Percentiles rank a stretch among this genome's conserved stretches.
These are phyloP conservation scores for Carassius gibelio DNA, from an alignment of 2,113 vertebrate genomes.

Conservation along the genomic window DNA sequence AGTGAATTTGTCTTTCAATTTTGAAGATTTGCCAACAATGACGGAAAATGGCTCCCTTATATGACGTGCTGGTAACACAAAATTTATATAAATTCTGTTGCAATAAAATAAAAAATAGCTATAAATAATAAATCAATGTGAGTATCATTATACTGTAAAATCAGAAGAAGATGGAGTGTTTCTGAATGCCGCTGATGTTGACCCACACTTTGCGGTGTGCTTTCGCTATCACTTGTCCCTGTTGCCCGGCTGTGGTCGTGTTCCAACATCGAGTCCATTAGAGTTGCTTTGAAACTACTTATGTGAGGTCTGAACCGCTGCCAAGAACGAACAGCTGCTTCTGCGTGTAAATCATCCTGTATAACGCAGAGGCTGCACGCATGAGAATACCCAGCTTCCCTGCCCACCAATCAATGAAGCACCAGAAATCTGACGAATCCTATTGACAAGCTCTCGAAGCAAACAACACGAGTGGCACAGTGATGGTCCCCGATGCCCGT, in stretches of 20 bases:
- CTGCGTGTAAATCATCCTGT: constrained; percentile 61
- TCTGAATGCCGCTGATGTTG: neutral
- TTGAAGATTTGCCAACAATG: neutral
- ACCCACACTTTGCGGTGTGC: neutral
- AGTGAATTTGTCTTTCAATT: neutral
- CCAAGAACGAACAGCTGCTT: constrained; percentile 64
- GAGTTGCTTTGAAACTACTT: constrained; percentile 51
- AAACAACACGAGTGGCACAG: constrained; percentile 58
- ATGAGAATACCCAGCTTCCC: constrained; percentile 53
- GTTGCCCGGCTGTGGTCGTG: constrained; percentile 9
- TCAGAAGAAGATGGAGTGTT: neutral
- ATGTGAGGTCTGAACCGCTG: constrained; percentile 38
- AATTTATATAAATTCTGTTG: neutral
- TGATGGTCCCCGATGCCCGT: neutral
- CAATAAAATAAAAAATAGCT: too few species aligned
- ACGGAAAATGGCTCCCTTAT: neutral
- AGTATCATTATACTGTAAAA: neutral
- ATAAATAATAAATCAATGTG: neutral
- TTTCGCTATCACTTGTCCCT: constrained; percentile 6
- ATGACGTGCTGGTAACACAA: neutral
- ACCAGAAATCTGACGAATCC: constrained; percentile 48
- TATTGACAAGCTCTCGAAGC: constrained; percentile 65
- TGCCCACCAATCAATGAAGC: constrained; percentile 52
- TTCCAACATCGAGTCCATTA: constrained; percentile 39
- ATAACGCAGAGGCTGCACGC: constrained; percentile 37